Evolutionary conservation across 2,888 invertebrate genomes (phyloP), one percentile per base, ranked within the genome.

Genomic region (Spilosoma lubricipeda): DNA sequence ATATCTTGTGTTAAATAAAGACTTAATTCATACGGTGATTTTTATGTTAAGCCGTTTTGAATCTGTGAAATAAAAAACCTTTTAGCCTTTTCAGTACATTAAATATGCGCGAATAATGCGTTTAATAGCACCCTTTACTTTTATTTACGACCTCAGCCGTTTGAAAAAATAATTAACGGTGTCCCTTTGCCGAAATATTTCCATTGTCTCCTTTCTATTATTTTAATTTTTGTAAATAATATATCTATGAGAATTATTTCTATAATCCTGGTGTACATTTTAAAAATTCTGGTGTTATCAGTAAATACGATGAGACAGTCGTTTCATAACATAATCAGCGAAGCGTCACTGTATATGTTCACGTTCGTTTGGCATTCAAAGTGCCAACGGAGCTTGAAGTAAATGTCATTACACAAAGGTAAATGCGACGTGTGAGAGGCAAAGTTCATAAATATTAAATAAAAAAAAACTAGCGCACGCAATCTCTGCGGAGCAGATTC

Each of bases 91-190:
- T 92, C 93, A 93, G 94, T 94, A 94, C 93, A 95, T 95, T 94
- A 94, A 95, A 94, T 92, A 94, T 94, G 92, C 93, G 93, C 90
- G 92, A 94, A 93, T 94, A 94, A 94, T 94, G 93, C 94, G 93
- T 94, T 95, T 95, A 95, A 95, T 94, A 93, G 94, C 94, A 93
- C 94, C 95, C 93, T 94, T 95, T 93, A 94, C 92, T 89, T 91
- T 93, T 94, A 95, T 95, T 95, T 94, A 95, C 88, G 93, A 90
- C 90, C 91, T 88, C 82, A 89, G 86, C 88, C 89, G 88, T 89
- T 92, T 89, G 87, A 91, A 93, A 94, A 94, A 93, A 93, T 91
- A 93, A 94, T 93, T 93, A 93, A 94, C 92, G 92, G 87, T 91
- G 90, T 90, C 91, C 94, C 89, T 88, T 89, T 79, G 86, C 88